Conservation (phyloP, 1,140 invertebrate genomes). For the Apis cerana region DNA sequence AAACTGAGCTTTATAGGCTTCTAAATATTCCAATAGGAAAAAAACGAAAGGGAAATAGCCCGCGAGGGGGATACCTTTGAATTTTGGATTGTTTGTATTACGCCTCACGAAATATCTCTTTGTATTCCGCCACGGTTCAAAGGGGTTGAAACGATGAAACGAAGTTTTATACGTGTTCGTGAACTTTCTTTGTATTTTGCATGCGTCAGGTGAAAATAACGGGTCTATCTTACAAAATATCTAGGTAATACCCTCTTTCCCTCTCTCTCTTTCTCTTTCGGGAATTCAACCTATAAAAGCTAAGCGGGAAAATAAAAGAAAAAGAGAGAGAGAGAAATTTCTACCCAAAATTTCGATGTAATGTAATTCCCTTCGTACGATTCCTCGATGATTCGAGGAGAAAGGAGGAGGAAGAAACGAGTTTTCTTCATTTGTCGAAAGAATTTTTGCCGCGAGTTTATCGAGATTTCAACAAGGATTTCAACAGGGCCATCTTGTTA, state of each 20-base stretch:
- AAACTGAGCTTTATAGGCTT: background rate
- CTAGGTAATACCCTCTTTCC: background rate
- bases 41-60: background rate
- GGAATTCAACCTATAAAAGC: background rate
- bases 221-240: background rate
- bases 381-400: background rate
- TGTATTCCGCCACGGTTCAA: background rate
- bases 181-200: background rate
- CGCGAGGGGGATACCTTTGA: background rate
- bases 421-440: background rate
- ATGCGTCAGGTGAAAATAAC: slow-evolving; percentile 1
- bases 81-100: slow-evolving; percentile 11
- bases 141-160: background rate
- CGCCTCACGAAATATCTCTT: slow-evolving; percentile 11
- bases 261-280: too few relatives aligned
- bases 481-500: too few relatives aligned
- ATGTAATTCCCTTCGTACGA: background rate
- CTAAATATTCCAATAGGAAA: background rate
- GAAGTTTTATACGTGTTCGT: slow-evolving; percentile 8
- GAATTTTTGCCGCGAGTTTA: background rate
- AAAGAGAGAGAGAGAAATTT: background rate
- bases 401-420: background rate
- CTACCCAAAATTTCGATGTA: background rate
- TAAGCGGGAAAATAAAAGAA: background rate
- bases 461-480: background rate